Base-by-base conservation (phyloP, 2,888 invertebrate species). In the Drosophila longiperda region DNA sequence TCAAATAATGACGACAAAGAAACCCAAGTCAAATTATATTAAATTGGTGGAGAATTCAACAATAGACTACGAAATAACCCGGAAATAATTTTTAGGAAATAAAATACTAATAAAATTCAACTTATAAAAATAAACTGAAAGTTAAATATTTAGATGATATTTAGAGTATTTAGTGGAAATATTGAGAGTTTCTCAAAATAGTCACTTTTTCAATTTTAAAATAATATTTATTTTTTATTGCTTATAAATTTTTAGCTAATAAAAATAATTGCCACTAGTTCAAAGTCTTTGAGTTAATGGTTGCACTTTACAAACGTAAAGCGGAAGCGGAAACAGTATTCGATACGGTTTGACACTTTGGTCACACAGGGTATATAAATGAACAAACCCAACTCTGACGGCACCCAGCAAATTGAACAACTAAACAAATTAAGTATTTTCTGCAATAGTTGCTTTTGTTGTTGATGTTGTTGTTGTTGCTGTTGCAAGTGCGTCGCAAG, bases 1-100 rank as follows among this genome's bases (percentile, higher is more conserved):
- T 80, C 83, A 82, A 80, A 82, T 75, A 75, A 82, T 79, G 82
- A 48, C 75, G 66, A 57, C 57, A 82, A 80, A 69, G 83, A 82
- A 65, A 63, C 69, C 66, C 63, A 71, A 71, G 66, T 59, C 63
- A 40, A 71, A 49, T 53, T 63, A 50, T 42, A 12, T 49, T 34
- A 6, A 26, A 36, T 52, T 33, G 33, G 17, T 34, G 33, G 11
- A 2, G 3, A 38, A 11, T 11, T 3, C 7, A 17, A 2, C 9
- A 55, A 26, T n/a, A 7, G 55, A 58, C 80, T 50, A 6, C 0
- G 8, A 34, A 34, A 80, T 59, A 70, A 66, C 57, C 80, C 75
- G 2, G 20, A 53, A 23, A 20, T 2, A 1, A 29, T 26, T 23
- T 33, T 2, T 3, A 3, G 2, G 7, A 42, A 6, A n/a, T 20